Conservation (phyloP, 2,113 vertebrate species). For the Elgaria multicarinata region DNA sequence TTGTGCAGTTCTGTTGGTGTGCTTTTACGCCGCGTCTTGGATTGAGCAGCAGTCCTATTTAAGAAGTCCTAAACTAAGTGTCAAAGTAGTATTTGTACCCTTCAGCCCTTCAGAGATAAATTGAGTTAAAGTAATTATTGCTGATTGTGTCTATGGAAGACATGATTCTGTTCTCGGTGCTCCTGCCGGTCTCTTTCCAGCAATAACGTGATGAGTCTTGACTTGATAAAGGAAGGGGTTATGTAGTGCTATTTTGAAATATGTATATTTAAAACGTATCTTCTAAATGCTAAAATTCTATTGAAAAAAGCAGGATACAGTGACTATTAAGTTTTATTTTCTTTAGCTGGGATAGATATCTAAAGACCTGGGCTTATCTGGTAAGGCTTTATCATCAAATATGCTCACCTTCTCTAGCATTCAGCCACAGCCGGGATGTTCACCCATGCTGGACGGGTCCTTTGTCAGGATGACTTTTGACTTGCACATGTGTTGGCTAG, state of each 20-base stretch:
- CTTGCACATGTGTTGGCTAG: not conserved
- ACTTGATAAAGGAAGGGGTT: not conserved
- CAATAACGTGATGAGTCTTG: not conserved
- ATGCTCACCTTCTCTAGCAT: not conserved
- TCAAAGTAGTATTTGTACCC: not conserved
- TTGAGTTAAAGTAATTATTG: rapidly evolving
- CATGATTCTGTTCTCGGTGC: not conserved
- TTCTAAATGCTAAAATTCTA: not conserved
- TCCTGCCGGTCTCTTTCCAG: not conserved
- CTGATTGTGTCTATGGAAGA: not conserved
- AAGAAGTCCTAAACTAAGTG: too few species aligned
- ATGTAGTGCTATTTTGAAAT: not conserved
- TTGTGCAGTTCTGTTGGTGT: conserved; percentile 26
- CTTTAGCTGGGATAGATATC: not conserved
- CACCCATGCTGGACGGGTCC: not conserved
- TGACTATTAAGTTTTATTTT: not conserved
- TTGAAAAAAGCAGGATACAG: not conserved
- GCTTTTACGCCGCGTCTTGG: not conserved
- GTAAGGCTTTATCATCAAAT: not conserved
- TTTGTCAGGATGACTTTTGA: not conserved
- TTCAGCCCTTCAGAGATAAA: not conserved
- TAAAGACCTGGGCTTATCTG: too few species aligned
- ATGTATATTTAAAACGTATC: not conserved
- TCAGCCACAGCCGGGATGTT: not conserved
- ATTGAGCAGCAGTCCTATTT: not conserved